Percentiles rank a stretch among this genome's conserved stretches.
These are phyloP conservation scores for Heliocidaris tuberculata DNA, from an alignment of 35 echinoderm and acorn worm genomes.

Conservation along the genomic window DNA sequence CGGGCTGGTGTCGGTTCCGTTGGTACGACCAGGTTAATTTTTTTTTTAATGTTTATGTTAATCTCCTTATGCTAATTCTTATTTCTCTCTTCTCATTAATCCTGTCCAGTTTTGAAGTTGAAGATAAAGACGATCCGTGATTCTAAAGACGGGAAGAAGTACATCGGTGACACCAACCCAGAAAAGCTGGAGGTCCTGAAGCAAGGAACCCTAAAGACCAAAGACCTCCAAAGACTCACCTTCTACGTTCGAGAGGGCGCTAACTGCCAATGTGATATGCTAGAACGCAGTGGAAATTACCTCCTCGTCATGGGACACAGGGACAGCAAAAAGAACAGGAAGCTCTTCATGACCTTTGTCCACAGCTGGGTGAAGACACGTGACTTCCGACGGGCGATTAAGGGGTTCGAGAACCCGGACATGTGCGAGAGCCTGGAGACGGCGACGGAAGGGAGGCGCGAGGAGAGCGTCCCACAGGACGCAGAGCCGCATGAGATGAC, in stretches of 20 bases:
- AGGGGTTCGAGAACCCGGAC: constrained; percentile 53
- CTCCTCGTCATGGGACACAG: constrained; percentile 79
- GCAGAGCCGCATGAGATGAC: neutral
- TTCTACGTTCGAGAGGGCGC: constrained; percentile 87
- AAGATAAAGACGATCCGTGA: constrained; percentile 61
- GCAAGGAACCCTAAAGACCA: constrained; percentile 67
- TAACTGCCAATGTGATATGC: constrained; percentile 86
- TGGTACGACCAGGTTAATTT: no score
- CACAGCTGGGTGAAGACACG: constrained; percentile 77
- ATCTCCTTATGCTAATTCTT: neutral
- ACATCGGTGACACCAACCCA: constrained; percentile 58
- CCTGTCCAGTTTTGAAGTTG: constrained; percentile 80
- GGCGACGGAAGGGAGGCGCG: constrained; percentile 23
- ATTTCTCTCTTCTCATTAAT: constrained; percentile 7
- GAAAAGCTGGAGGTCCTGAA: constrained; percentile 65
- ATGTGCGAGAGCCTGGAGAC: constrained; percentile 45
- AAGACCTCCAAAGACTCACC: constrained; percentile 71
- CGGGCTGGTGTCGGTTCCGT: no score
- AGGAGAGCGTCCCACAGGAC: neutral
- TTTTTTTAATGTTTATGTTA: no score
- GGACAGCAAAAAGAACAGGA: constrained; percentile 59
- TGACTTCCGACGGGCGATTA: constrained; percentile 69
- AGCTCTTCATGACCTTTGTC: constrained; percentile 87
- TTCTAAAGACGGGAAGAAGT: constrained; percentile 66
- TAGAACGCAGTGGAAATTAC: constrained; percentile 63